Evolutionary conservation across 2,888 invertebrate species (phyloP).

Genomic region (Encarsia formosa): DNA sequence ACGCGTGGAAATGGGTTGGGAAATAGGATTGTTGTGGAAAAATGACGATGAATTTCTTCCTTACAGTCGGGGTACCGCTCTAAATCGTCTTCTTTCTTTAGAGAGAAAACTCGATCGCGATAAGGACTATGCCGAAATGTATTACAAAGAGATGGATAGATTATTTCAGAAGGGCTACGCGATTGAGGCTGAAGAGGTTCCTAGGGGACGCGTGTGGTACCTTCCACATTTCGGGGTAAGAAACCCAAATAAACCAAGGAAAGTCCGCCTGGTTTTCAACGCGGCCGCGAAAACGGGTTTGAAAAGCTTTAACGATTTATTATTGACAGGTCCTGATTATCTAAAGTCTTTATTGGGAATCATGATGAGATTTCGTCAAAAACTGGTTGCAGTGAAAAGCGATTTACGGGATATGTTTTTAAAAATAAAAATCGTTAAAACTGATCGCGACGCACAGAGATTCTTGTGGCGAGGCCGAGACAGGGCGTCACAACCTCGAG

Average conservation of each 20-base stretch:
- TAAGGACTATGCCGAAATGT: slow-evolving; percentile 3
- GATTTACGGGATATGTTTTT: slow-evolving; percentile 44
- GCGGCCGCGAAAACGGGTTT: slow-evolving; percentile 35
- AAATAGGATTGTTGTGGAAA: slow-evolving; percentile 12
- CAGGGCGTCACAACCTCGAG: slow-evolving; percentile 8
- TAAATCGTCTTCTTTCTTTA: slow-evolving; percentile 1
- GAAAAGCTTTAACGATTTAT: slow-evolving; percentile 31
- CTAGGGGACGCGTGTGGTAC: slow-evolving; percentile 12
- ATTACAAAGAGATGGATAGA: slow-evolving; percentile 18
- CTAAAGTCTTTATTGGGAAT: slow-evolving; percentile 39
- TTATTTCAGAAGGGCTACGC: slow-evolving; percentile 5
- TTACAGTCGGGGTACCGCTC: slow-evolving; percentile 1
- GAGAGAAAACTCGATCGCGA: slow-evolving; percentile 21
- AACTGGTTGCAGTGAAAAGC: slow-evolving; percentile 37
- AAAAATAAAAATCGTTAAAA: slow-evolving; percentile 32
- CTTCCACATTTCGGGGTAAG: slow-evolving; percentile 22
- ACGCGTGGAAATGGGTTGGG: slow-evolving; percentile 1
- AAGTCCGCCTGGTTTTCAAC: slow-evolving; percentile 37
- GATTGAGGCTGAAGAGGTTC: not conserved
- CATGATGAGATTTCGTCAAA: slow-evolving; percentile 42
- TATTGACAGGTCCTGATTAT: slow-evolving; percentile 41
- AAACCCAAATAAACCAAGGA: slow-evolving; percentile 32
- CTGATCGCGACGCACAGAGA: slow-evolving; percentile 34
- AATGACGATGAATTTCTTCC: not conserved
- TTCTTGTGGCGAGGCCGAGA: slow-evolving; percentile 28